Conservation (phyloP, 2,113 vertebrate species). For the Leiothrix lutea region DNA sequence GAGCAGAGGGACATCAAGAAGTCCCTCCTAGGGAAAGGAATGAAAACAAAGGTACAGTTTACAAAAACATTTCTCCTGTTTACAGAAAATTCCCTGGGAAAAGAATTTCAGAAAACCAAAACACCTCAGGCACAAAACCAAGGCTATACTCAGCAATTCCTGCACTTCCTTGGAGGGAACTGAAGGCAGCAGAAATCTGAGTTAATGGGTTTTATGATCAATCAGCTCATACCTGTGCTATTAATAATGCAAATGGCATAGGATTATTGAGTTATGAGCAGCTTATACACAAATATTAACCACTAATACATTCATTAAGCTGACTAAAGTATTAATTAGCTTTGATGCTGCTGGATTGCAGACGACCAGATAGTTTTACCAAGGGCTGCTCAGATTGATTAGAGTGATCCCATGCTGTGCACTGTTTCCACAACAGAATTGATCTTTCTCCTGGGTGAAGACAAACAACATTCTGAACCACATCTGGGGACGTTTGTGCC, state of each 20-base stretch:
- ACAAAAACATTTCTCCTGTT: too few relatives aligned
- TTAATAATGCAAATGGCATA: slow-evolving; percentile 41
- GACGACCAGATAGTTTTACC: slow-evolving; percentile 45
- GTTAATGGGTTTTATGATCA: slow-evolving; percentile 38
- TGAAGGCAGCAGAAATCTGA: slow-evolving; percentile 13
- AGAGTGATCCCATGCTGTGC: slow-evolving; percentile 40
- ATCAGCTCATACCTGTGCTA: slow-evolving; percentile 25
- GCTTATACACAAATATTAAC: slow-evolving; percentile 48
- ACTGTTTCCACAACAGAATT: slow-evolving; percentile 63
- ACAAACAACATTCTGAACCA: slow-evolving; percentile 48
- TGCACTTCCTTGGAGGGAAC: not conserved
- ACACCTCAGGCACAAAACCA: too few relatives aligned
- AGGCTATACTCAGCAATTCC: not conserved
- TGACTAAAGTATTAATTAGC: slow-evolving; percentile 60
- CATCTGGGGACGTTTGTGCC: not conserved
- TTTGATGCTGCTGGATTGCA: slow-evolving; percentile 45
- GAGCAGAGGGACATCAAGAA: too few relatives aligned
- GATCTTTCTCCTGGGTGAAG: slow-evolving; percentile 50
- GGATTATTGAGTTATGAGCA: slow-evolving; percentile 56
- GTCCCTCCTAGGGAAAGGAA: too few relatives aligned
- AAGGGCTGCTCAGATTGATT: slow-evolving; percentile 48
- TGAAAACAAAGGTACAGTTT: too few relatives aligned
- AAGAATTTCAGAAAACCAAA: too few relatives aligned
- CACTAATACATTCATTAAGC: slow-evolving; percentile 53
- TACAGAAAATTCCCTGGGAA: too few relatives aligned